Base-by-base conservation (phyloP, 1,140 invertebrate genomes). In the Stratiolaelaps scimitus region DNA sequence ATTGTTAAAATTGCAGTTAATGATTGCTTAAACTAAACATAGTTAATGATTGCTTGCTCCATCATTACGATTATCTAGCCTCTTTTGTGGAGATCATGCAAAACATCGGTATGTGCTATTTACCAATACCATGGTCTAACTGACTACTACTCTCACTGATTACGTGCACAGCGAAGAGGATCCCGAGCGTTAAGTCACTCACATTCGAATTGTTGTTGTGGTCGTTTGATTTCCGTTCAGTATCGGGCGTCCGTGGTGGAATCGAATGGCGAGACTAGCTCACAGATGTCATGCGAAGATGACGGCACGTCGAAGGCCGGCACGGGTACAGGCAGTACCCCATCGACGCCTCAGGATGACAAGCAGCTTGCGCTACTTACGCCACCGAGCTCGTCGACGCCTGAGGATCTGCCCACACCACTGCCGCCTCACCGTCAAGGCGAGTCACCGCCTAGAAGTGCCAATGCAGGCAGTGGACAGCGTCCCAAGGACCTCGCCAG, bases 331-430 rank as follows among this genome's bases (percentile, higher is more conserved):
- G 34, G 34, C 34, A 40, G 34, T 40, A 60, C 53, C 6, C 53
- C 53, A n/a, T 60, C 53, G 53, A 60, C 53, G 15, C 53, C 53
- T n/a, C 53, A 60, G 20, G 53, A 60, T 15, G 53, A 60, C 26
- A 60, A 60, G 26, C 53, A 60, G 15, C 53, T 60, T 10, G 26
- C 53, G 15, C 26, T 60, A 10, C 53, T 60, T 26, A 60, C 53
- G 20, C 53, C 53, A 6, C 53, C 53, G 23, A 60, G 53, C 23
- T 60, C 53, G 34, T 60, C 53, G 23, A 60, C 53, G 2, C 53
- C 53, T 17, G 53, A 60, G 53, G 53, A 60, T 2, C 23, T 60
- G 26, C 53, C 53, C 15, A 60, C 53, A 5, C 53, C 53, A 15
- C 20, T 60, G 13, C 53, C 53, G 6, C 53, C 53, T 26, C 34